These are phyloP conservation scores for Pseudocheirus occidentalis DNA, from an alignment of 2,797 vertebrate genomes.

Conservation along the genomic window DNA sequence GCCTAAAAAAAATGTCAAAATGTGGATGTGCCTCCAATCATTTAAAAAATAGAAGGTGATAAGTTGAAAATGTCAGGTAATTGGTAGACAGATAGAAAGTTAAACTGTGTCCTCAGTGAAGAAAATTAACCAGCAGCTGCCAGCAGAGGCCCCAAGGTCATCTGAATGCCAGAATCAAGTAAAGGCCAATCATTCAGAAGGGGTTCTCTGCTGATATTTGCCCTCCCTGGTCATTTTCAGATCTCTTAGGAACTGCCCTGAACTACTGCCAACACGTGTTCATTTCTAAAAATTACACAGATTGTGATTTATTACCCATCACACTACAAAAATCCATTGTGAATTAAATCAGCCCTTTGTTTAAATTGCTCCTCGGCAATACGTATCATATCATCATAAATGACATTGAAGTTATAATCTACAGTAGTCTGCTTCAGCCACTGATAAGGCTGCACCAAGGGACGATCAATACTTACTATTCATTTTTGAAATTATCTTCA, in stretches of 20 bases:
- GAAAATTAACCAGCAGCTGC: conserved; percentile 91
- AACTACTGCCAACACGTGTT: conserved; percentile 90
- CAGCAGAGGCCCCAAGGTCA: conserved; percentile 93
- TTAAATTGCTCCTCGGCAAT: conserved; percentile 89
- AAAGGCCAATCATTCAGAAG: conserved; percentile 95
- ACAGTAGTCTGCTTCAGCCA: conserved; percentile 90
- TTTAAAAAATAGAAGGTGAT: conserved; percentile 90
- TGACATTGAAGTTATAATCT: conserved; percentile 98
- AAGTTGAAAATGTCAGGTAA: conserved; percentile 92
- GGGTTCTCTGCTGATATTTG: conserved; percentile 88
- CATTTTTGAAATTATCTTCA: conserved; percentile 99
- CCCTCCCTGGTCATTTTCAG: conserved; percentile 88
- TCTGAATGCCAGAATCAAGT: conserved; percentile 94
- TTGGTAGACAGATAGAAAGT: conserved; percentile 91
- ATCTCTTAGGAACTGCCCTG: conserved; percentile 89
- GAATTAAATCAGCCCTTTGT: conserved; percentile 99
- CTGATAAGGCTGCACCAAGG: conserved; percentile 95
- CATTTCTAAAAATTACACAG: conserved; percentile 94
- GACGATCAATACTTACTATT: conserved; percentile 99
- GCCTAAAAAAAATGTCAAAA: conserved; percentile 87
- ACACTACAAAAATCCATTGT: conserved; percentile 93
- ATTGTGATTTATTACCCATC: conserved; percentile 99
- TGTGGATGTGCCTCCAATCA: conserved; percentile 87
- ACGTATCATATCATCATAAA: conserved; percentile 96
- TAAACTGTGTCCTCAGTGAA: conserved; percentile 90